phyloP scores from a whole-genome alignment of 2,113 vertebrate species.

The Eidolon helvum region DNA sequence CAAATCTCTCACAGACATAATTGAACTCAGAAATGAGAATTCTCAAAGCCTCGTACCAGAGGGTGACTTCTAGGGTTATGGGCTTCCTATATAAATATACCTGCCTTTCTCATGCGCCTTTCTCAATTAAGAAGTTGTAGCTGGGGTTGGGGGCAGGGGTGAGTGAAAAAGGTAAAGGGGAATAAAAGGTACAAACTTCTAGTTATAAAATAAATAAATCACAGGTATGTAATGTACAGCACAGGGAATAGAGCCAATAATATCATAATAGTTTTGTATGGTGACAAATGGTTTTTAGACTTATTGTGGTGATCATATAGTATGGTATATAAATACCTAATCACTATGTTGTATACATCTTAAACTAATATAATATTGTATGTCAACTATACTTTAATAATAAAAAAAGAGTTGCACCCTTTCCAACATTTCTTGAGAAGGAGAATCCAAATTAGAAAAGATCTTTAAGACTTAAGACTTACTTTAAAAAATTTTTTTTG shows the following conservation, averaged over 20 bases:
- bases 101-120: neutral
- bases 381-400: neutral
- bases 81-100: neutral
- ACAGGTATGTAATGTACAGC: neutral
- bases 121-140: neutral
- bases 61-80: neutral
- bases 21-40: neutral
- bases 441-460: constrained; percentile 28
- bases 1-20: neutral
- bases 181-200: neutral
- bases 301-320: neutral
- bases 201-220: neutral
- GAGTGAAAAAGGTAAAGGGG: neutral
- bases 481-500: neutral
- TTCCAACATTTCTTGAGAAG: constrained; percentile 17
- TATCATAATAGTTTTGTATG: neutral
- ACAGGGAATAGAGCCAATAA: neutral
- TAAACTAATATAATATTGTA: neutral
- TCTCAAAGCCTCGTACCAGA: neutral
- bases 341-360: neutral
- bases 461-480: neutral
- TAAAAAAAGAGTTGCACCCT: neutral
- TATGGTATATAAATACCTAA: neutral
- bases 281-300: neutral
- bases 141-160: neutral